phyloP scores from a whole-genome alignment of 1,140 invertebrate genomes.

The Brachystomella parvula region DNA sequence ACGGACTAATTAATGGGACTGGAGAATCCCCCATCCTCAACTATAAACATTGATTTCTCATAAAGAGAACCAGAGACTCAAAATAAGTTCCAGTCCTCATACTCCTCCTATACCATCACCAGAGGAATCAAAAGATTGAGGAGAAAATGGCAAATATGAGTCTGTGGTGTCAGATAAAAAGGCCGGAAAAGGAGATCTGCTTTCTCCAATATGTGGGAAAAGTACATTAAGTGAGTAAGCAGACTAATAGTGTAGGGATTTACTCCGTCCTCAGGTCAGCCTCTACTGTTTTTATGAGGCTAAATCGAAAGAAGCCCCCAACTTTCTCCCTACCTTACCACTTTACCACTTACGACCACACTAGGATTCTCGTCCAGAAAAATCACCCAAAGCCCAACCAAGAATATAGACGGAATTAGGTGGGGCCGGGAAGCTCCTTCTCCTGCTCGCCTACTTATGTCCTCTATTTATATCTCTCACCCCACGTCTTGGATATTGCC shows the following conservation, averaged over 20 bases:
- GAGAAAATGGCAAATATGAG: conserved; percentile 31
- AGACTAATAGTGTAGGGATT: conserved; percentile 38
- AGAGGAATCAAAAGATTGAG: conserved; percentile 27
- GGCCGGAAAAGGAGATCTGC: conserved; percentile 16
- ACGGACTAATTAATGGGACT: conserved; percentile 11
- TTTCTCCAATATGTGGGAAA: background rate
- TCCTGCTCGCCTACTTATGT: too few species aligned
- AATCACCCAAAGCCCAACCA: too few species aligned
- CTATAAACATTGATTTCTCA: conserved; percentile 37
- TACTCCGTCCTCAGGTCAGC: conserved; percentile 22
- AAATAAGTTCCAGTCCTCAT: too few species aligned
- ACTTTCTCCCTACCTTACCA: too few species aligned
- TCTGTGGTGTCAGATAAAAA: conserved; percentile 38
- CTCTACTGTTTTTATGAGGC: conserved; percentile 15
- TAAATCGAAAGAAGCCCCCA: conserved; percentile 28
- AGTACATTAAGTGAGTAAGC: conserved; percentile 35
- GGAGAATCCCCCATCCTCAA: background rate
- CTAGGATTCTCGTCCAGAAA: too few species aligned
- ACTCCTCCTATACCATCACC: too few species aligned
- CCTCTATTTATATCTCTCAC: too few species aligned
- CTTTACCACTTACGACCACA: too few species aligned
- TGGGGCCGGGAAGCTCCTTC: too few species aligned
- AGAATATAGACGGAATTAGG: too few species aligned
- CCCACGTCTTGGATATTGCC: background rate
- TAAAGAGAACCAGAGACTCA: conserved; percentile 34